Base-by-base conservation (phyloP, 2,888 invertebrate genomes). In the Syrista parreyssii region DNA sequence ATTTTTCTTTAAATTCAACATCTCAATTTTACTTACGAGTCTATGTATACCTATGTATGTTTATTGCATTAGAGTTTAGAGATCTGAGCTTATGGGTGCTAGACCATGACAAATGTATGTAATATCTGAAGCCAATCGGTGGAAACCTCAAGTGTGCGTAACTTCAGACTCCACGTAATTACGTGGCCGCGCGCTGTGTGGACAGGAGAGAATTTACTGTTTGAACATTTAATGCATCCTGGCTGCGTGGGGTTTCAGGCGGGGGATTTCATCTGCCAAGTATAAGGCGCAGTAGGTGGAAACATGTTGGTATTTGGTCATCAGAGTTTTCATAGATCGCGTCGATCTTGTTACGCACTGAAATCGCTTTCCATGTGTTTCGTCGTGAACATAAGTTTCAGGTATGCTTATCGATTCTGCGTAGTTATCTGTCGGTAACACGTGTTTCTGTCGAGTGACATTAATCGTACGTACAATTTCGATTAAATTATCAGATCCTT, bases 121-220 rank as follows among this genome's bases (percentile, higher is more conserved):
- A 71, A 71, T 71, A 33, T 33, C 31, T 23, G 71, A 71, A 71
- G 71, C 71, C 31, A 71, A 71, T 71, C 71, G 71, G 31, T 6
- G 71, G 32, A 71, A 71, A 71, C 31, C 71, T 32, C 71, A 33
- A 71, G 32, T 33, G 31, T 71, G 71, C 71, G 31, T 71, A 32
- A 71, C 71, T 71, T 71, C 71, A 33, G 31, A 9, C 31, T 33
- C 23, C 12, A 2, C 31, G 31, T 71, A 71, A 71, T 71, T 71
- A n/a, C 71, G 71, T 30, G 32, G 71, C 9, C 31, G 71, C 30
- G 69, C 32, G 23, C 15, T 71, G 71, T 33, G 71, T 71, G 71
- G 71, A 71, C 71, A 31, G 71, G 31, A 71, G 12, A 12, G 71
- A 71, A 71, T 71, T 33, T 33, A 33, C 71, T 71, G 32, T 33